phyloP scores from a whole-genome alignment of 2,113 vertebrate species.

The Micronycteris hirsuta region DNA sequence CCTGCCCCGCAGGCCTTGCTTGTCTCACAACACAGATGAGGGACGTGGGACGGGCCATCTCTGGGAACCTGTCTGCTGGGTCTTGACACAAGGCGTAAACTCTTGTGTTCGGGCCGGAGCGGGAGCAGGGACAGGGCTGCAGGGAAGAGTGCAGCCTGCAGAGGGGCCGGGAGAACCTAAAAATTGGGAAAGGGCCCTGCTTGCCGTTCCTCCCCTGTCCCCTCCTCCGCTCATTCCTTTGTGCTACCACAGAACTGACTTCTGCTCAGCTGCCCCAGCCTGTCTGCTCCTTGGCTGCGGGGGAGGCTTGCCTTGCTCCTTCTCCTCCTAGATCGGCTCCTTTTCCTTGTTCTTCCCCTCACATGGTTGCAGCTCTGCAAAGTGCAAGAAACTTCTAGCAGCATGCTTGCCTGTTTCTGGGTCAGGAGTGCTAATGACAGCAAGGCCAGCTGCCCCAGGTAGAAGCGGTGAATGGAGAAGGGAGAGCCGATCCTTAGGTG shows the following conservation, averaged over 20 bases:
- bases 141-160: neutral
- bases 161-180: neutral
- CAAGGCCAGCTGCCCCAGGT: neutral
- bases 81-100: neutral
- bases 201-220: accelerated
- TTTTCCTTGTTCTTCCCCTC: neutral
- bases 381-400: neutral
- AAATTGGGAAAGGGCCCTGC: neutral
- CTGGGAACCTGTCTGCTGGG: neutral
- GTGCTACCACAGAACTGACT: neutral
- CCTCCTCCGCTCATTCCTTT: neutral
- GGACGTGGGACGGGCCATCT: neutral
- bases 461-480: neutral
- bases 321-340: too few species aligned
- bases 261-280: neutral
- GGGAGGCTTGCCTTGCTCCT: neutral
- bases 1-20: neutral
- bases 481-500: too few species aligned
- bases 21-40: neutral
- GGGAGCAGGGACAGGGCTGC: neutral
- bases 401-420: neutral
- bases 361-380: accelerated
- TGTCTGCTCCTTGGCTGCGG: neutral
- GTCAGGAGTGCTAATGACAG: neutral
- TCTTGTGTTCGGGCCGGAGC: neutral